Base-by-base conservation (phyloP, 92 coral and sea anemone species). In the Palythoa heliodiscus region DNA sequence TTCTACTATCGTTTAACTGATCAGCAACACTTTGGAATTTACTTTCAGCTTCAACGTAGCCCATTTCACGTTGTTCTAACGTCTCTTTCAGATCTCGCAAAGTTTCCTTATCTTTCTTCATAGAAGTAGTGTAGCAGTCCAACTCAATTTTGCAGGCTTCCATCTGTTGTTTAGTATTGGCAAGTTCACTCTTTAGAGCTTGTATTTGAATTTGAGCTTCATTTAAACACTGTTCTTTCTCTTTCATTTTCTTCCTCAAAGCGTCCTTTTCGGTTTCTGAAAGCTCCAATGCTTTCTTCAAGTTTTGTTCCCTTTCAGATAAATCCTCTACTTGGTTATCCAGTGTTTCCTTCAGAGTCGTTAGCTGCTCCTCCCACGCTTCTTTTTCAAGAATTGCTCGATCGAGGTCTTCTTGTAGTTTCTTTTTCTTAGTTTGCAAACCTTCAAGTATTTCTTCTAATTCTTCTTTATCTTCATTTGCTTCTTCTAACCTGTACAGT, bases 391-490 rank as follows among this genome's bases (percentile, higher is more conserved):
- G 87, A 29, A 89, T 82, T 43, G 91, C 88, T 83, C 88, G 74
- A 22, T 88, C 93, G 55, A 96, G 83, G 20, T 91, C 91, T 52
- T 87, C 88, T 87, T 97, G 93, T 52, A 94, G 77, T 71, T 88
- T 92, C 88, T 90, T 87, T 74, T 91, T 87, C 87, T 93, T 93
- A 25, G 83, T 87, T 86, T 94, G 87, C 75, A 92, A 70, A 15
- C 89, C 95, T 68, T 83, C 92, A 3, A 94, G 84, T 50, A 90
- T 94, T 71, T 94, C 95, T 76, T 94, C 94, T 2, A 94, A 88
- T 78, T 94, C 98, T 57, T 94, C 95, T 80, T 92, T 94, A 54
- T 94, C 98, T 77, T 94, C 95, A 50, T 70, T 78, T 2, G 89
- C 83, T 40, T 90, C 95, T 14, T 82, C 89, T 20, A 94, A 76